These are phyloP conservation scores for Coronaproctus castanopsis DNA, from an alignment of 2,888 invertebrate genomes.

Conservation along the genomic window DNA sequence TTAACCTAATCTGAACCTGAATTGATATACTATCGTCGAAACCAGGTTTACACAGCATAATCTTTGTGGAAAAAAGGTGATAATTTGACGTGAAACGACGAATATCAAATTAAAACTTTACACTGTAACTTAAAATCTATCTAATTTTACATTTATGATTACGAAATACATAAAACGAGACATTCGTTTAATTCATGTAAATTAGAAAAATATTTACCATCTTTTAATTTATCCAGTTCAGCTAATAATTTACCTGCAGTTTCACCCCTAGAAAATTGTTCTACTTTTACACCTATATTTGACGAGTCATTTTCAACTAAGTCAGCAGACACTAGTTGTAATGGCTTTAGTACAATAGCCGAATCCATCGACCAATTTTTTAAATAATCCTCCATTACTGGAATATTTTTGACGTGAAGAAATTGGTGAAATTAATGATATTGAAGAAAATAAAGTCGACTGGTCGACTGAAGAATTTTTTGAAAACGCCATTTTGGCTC, in stretches of 20 bases:
- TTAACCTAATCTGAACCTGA: too few species aligned
- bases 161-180: too few species aligned
- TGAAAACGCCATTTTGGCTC: conserved; percentile 59
- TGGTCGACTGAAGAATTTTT: conserved; percentile 9
- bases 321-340: conserved; percentile 7
- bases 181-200: too few species aligned
- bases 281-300: conserved; percentile 5
- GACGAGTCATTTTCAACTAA: conserved; percentile 1
- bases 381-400: conserved; percentile 4
- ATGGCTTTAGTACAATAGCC: conserved; percentile 6
- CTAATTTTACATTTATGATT: too few species aligned
- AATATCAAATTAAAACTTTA: too few species aligned
- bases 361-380: conserved; percentile 4
- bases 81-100: too few species aligned
- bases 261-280: conserved; percentile 15
- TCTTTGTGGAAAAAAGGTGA: too few species aligned
- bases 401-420: neutral
- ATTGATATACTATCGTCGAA: too few species aligned
- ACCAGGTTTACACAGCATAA: too few species aligned
- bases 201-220: too few species aligned
- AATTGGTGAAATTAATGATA: conserved; percentile 1
- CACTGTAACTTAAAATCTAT: too few species aligned
- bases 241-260: conserved; percentile 15
- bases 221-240: conserved; percentile 13
- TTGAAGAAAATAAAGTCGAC: conserved; percentile 9